Percentiles rank a stretch among this genome's conserved stretches.
These are phyloP conservation scores for Crocuta crocuta DNA, from an alignment of 2,113 vertebrate genomes.

Conservation along the genomic window DNA sequence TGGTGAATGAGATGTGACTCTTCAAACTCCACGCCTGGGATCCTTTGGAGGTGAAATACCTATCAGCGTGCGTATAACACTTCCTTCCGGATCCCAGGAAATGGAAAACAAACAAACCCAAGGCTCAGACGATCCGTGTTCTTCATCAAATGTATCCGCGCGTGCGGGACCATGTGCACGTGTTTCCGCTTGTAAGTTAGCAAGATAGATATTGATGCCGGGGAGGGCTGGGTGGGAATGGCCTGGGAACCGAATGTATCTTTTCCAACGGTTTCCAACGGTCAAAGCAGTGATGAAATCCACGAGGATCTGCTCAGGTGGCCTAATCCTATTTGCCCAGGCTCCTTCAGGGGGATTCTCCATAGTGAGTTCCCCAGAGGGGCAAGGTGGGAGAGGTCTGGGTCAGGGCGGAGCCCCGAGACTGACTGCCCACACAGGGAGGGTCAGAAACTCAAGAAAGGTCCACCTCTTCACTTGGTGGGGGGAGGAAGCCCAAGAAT, in stretches of 20 bases:
- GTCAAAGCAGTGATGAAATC: fast-evolving
- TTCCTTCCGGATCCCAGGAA: constrained; percentile 50
- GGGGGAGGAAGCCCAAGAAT: neutral
- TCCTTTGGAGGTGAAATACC: constrained; percentile 80
- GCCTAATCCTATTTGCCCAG: neutral
- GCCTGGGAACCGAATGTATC: neutral
- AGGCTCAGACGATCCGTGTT: neutral
- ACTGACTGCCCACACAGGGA: too few species aligned
- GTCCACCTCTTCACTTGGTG: too few species aligned
- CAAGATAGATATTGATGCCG: fast-evolving
- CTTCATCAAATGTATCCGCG: fast-evolving
- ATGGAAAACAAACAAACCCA: constrained; percentile 59
- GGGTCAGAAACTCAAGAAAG: neutral
- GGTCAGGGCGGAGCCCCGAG: neutral
- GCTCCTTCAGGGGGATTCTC: fast-evolving
- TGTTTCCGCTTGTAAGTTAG: neutral
- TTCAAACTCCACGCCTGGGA: constrained; percentile 63
- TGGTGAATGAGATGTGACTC: constrained; percentile 80
- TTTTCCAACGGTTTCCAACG: fast-evolving
- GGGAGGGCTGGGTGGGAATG: neutral
- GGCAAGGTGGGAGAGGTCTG: neutral
- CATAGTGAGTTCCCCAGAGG: fast-evolving
- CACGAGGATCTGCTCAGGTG: neutral
- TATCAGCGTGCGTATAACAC: constrained; percentile 40
- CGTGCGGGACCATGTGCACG: fast-evolving